Evolutionary conservation across 1,140 invertebrate species (phyloP), one percentile per base, ranked within the genome.

Genomic region (Nixonia krombeini): DNA sequence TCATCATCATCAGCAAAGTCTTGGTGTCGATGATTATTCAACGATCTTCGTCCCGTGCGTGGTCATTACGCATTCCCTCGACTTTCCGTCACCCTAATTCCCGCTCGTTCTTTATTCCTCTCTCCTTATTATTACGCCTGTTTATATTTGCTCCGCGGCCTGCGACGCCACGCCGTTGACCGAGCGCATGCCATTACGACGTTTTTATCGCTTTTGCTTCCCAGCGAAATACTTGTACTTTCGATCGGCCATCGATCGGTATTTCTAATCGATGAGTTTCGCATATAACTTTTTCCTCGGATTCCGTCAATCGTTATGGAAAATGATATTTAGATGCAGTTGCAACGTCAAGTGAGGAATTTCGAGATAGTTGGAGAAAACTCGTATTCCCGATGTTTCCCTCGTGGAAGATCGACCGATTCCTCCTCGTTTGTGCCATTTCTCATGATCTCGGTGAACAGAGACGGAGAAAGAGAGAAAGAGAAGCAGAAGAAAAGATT

Each of bases 101-200:
- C 26, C 33, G 29, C 25, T 40, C 47, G 9, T 44, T 7, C 17
- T 4, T 68, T 68, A n/a, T n/a, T n/a, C n/a, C n/a, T n/a, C 50
- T 63, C 55, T 69, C 55, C 53, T 69, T 57, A 68, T 62, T 63
- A 69, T 63, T 55, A 58, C 45, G 53, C 66, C 40, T 46, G 61
- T 56, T n/a, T n/a, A n/a, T n/a, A n/a, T n/a, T n/a, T 47, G 42
- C 51, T 52, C 5, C 47, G 23, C 44, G 13, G 46, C 45, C 29
- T 51, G 57, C 49, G 62, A 58, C 33, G 41, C 46, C 64, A 73
- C 73, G 64, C 73, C 47, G 17, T 37, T 55, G 38, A 29, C 37
- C 35, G 16, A 51, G 38, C 50, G 41, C 9, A 16, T 31, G 40
- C 52, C 50, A 63, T 58, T 62, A 69, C 51, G 42, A 16, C 41